Conservation (phyloP, 2,888 invertebrate species). For the Chrysomela aeneicollis region DNA sequence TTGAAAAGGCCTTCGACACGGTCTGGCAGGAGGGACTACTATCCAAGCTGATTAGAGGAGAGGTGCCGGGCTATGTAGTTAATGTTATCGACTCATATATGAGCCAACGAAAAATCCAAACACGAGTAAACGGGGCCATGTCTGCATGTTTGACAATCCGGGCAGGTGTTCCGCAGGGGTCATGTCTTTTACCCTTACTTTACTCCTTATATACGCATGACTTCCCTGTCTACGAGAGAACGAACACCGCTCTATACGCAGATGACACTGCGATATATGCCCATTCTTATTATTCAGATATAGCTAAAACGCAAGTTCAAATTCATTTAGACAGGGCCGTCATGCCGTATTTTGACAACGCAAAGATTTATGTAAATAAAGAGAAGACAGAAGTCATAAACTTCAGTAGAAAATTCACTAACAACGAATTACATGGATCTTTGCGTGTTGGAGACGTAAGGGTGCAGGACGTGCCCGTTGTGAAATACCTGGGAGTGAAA, state of each 20-base stretch:
- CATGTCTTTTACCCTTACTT: not conserved
- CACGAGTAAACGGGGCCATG: not conserved
- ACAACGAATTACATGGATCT: not conserved
- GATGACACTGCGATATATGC: not conserved
- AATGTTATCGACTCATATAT: not conserved
- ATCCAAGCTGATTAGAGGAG: not conserved
- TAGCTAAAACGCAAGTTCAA: no score
- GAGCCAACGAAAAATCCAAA: not conserved
- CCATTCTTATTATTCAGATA: not conserved
- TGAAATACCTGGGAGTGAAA: not conserved
- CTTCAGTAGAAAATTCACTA: not conserved
- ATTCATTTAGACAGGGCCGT: not conserved
- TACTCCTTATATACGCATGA: not conserved
- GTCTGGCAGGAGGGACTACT: slow-evolving; percentile 20
- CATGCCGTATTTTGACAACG: not conserved
- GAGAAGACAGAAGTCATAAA: not conserved
- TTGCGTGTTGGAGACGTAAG: not conserved
- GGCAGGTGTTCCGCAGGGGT: not conserved
- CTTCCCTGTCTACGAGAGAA: not conserved
- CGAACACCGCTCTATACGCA: not conserved
- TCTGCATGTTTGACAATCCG: not conserved
- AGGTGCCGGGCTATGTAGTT: not conserved
- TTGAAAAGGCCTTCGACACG: slow-evolving; percentile 28
- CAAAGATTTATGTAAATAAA: not conserved
- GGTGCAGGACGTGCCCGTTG: no score